Base-by-base conservation (phyloP, 2,797 vertebrate species). In the Sylvilagus floridanus region DNA sequence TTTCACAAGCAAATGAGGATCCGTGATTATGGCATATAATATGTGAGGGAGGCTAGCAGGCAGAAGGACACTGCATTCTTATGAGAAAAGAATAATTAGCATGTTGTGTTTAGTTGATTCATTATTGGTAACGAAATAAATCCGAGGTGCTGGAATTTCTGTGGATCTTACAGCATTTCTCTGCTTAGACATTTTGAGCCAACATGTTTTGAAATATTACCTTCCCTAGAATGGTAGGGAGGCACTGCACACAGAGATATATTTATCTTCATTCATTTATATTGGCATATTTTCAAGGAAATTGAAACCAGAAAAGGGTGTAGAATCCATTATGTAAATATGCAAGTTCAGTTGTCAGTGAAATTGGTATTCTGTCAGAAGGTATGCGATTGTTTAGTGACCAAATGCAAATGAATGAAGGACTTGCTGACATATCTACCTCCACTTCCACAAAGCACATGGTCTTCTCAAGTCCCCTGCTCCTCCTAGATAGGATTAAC, bases 241-340 rank as follows among this genome's bases (percentile, higher is more conserved):
- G 11, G 19, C 32, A 30, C 24, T 47, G n/a, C 32, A 81, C 71
- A 28, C 19, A 78, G 26, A 83, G 69, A 88, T 60, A 72, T 47
- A 71, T 95, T 93, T 87, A 79, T 77, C 47, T 88, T 93, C 35
- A 76, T 83, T 96, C 50, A 92, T 30, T 93, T 93, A 90, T 84
- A 85, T 10, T 86, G 66, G 24, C n/a, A 60, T 88, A 85, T 83
- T 95, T 95, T 95, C 82, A 94, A 88, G 32, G 28, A 90, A 93
- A 95, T 50, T 91, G 62, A 86, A 94, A 76, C 22, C 50, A 63
- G 82, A 84, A 57, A 90, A 90, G 78, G 50, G 30, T 77, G 65
- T 92, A 84, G 93, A 87, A 95, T 37, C 42, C 42, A 95, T 83
- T 94, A 89, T 65, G 65, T 91, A 93, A 95, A 91, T 82, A 75